phyloP scores from a whole-genome alignment of 2,797 vertebrate genomes.

The Champsocephalus gunnari region DNA sequence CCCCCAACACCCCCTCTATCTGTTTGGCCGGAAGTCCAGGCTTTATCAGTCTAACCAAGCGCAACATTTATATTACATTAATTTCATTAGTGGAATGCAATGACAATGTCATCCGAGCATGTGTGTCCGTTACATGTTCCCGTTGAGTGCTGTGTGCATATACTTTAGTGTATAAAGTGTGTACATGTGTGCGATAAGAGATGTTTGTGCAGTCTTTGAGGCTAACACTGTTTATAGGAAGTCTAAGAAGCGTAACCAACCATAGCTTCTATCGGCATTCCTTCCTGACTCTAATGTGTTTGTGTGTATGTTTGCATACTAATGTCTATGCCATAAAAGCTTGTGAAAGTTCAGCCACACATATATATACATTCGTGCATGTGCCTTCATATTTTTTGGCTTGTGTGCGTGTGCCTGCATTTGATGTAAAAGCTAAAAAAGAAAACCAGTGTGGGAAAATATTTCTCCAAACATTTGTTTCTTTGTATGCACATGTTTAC shows the following conservation, averaged over 20 bases:
- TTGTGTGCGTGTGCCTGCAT: not conserved
- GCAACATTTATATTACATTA: slow-evolving; percentile 59
- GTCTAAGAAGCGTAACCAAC: slow-evolving; percentile 59
- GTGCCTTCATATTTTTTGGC: slow-evolving; percentile 14
- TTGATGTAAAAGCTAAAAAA: not conserved
- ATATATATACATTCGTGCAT: slow-evolving; percentile 12
- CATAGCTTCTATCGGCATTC: slow-evolving; percentile 62
- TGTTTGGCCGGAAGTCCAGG: slow-evolving; percentile 58
- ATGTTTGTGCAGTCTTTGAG: slow-evolving; percentile 38
- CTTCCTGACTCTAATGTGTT: slow-evolving; percentile 27
- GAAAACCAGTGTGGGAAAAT: slow-evolving; percentile 24
- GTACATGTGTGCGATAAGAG: slow-evolving; percentile 29
- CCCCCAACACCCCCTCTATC: slow-evolving; percentile 8
- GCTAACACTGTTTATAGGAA: slow-evolving; percentile 62
- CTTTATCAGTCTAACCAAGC: slow-evolving; percentile 68
- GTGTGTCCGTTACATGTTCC: slow-evolving; percentile 42
- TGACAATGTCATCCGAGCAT: slow-evolving; percentile 55
- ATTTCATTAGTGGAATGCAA: slow-evolving; percentile 76
- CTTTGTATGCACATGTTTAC: slow-evolving; percentile 32
- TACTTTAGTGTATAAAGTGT: slow-evolving; percentile 9
- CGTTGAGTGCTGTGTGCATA: slow-evolving; percentile 17
- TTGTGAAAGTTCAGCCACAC: slow-evolving; percentile 14
- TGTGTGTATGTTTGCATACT: slow-evolving; percentile 35
- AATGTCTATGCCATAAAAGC: slow-evolving; percentile 42
- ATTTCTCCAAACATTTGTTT: not conserved